Evolutionary conservation across 2,888 invertebrate species (phyloP).

Genomic region (Atherix ibis): DNA sequence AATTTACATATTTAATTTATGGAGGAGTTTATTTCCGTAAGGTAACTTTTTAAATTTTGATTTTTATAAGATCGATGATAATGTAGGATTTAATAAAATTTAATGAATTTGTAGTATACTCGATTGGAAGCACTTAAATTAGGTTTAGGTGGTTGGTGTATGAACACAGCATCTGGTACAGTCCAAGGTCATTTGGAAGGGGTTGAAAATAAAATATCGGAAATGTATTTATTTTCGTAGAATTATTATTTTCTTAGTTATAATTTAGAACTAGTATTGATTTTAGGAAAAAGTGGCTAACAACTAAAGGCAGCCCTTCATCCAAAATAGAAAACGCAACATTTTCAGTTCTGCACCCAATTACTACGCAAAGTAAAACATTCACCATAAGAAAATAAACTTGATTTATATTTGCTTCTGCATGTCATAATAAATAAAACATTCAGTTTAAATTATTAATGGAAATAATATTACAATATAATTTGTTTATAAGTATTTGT

Average conservation of each 20-base stretch:
- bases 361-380: constrained; percentile 38
- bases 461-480: too few species aligned
- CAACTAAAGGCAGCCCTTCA: constrained; percentile 54
- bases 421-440: too few species aligned
- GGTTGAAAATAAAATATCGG: constrained; percentile 33
- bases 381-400: too few species aligned
- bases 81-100: background rate
- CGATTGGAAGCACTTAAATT: constrained; percentile 39
- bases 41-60: background rate
- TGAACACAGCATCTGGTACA: constrained; percentile 45
- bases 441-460: too few species aligned
- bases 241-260: constrained; percentile 8
- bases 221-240: constrained; percentile 36
- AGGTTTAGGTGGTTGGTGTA: constrained; percentile 48
- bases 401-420: too few species aligned
- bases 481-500: too few species aligned
- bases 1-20: too few species aligned
- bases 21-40: background rate
- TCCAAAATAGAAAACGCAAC: constrained; percentile 52
- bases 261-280: too few species aligned
- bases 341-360: constrained; percentile 42
- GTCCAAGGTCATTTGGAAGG: constrained; percentile 49
- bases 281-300: constrained; percentile 33
- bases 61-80: background rate
- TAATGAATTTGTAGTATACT: constrained; percentile 37